These are phyloP conservation scores for Parnassius orleans DNA, from an alignment of 2,888 invertebrate genomes.

Conservation along the genomic window DNA sequence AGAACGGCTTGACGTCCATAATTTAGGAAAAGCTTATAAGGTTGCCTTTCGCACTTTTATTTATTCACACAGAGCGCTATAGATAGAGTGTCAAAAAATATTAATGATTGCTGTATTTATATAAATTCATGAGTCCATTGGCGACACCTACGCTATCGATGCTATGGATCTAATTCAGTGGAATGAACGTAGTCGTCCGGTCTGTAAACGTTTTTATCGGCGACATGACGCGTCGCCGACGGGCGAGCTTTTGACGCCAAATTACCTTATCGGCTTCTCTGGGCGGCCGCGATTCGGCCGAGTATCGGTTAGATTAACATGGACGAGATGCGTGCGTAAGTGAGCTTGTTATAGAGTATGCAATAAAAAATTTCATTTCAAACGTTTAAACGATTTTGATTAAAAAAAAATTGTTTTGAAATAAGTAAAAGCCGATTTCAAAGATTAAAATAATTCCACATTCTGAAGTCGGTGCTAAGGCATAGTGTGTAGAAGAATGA, in stretches of 20 bases:
- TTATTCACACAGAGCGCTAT: neutral
- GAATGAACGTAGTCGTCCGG: slow-evolving; percentile 21
- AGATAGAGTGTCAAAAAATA: slow-evolving; percentile 14
- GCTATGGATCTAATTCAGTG: slow-evolving; percentile 30
- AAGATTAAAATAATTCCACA: no score
- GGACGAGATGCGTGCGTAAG: slow-evolving; percentile 1
- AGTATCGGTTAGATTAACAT: slow-evolving; percentile 1
- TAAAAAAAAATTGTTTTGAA: no score
- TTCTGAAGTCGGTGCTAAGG: no score
- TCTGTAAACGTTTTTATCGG: slow-evolving; percentile 30
- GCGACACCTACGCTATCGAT: slow-evolving; percentile 32
- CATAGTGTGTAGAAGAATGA: no score
- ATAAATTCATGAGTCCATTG: slow-evolving; percentile 19
- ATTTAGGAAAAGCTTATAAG: no score
- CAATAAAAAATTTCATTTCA: no score
- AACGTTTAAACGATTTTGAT: no score
- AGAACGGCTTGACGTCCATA: no score
- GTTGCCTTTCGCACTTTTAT: no score
- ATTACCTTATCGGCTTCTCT: slow-evolving; percentile 55
- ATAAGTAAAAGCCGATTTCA: no score
- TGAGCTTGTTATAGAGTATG: no score
- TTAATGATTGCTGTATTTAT: slow-evolving; percentile 10
- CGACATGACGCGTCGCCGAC: slow-evolving; percentile 28
- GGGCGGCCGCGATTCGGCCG: slow-evolving; percentile 32
- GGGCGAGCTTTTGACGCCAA: slow-evolving; percentile 52